These are phyloP conservation scores for Galemys pyrenaicus DNA, from an alignment of 2,113 vertebrate species.

Conservation along the genomic window DNA sequence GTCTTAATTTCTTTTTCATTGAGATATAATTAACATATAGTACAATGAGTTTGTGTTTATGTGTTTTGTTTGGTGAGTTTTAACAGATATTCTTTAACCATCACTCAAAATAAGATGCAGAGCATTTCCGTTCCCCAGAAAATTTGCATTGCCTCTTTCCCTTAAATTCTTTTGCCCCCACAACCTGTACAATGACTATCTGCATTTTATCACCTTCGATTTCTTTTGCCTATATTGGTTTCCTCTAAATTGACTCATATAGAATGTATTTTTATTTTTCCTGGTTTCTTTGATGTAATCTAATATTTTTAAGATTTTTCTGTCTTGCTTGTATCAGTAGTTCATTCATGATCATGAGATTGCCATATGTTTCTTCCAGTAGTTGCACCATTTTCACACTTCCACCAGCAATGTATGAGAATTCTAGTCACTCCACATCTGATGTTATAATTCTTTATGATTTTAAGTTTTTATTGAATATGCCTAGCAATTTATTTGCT, in stretches of 20 bases:
- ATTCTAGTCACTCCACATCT: background rate
- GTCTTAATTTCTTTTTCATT: background rate
- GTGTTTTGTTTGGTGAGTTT: constrained; percentile 34
- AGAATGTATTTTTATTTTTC: background rate
- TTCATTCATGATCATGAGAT: background rate
- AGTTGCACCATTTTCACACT: background rate
- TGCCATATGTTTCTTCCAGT: background rate
- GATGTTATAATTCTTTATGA: background rate
- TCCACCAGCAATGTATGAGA: background rate
- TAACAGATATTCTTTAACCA: background rate
- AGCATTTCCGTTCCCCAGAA: background rate
- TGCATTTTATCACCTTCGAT: background rate
- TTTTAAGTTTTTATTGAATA: background rate
- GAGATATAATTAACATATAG: background rate
- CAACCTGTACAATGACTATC: background rate
- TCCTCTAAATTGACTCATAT: background rate
- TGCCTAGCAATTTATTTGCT: background rate
- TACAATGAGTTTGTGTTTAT: background rate
- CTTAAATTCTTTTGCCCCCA: background rate
- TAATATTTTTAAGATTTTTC: background rate
- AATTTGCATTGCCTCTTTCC: background rate
- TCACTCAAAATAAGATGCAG: background rate
- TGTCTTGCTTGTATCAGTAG: background rate
- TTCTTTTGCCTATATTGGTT: background rate
- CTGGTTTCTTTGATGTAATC: background rate